Percentiles rank a stretch among this genome's conserved stretches.
phyloP scores from a whole-genome alignment of 1,140 invertebrate species.

The Asobara japonica region DNA sequence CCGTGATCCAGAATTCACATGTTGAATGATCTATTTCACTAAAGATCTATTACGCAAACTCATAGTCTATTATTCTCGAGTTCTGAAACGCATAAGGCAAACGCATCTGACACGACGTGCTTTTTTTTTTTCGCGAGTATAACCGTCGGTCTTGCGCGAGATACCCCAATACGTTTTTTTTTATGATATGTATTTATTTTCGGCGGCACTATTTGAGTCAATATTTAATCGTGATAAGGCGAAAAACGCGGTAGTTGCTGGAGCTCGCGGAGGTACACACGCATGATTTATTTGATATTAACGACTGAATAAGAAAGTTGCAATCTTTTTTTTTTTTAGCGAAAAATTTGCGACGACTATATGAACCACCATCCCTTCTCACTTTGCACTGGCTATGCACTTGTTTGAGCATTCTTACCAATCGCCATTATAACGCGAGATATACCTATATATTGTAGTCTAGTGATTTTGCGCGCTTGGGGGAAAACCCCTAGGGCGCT shows the following conservation, averaged over 20 bases:
- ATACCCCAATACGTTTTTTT: not conserved
- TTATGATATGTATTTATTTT: too few species aligned
- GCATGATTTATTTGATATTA: too few species aligned
- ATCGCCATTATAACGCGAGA: not conserved
- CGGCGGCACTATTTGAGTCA: not conserved
- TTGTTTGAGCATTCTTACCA: not conserved
- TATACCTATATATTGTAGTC: not conserved
- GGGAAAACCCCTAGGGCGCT: not conserved
- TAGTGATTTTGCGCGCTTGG: not conserved
- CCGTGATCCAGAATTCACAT: not conserved
- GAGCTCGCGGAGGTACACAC: too few species aligned
- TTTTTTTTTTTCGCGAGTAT: not conserved
- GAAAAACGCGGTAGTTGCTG: too few species aligned
- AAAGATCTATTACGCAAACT: conserved; percentile 48
- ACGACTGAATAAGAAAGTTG: not conserved
- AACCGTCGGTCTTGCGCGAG: not conserved
- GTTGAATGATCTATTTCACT: not conserved
- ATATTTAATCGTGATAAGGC: not conserved
- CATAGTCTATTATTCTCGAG: conserved; percentile 39
- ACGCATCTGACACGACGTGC: not conserved
- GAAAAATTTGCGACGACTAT: not conserved
- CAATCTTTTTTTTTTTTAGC: not conserved
- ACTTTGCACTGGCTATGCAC: not conserved
- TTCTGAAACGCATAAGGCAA: conserved; percentile 28
- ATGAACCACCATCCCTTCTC: not conserved